Conservation (phyloP, 1,140 invertebrate genomes). For the Apis laboriosa region DNA sequence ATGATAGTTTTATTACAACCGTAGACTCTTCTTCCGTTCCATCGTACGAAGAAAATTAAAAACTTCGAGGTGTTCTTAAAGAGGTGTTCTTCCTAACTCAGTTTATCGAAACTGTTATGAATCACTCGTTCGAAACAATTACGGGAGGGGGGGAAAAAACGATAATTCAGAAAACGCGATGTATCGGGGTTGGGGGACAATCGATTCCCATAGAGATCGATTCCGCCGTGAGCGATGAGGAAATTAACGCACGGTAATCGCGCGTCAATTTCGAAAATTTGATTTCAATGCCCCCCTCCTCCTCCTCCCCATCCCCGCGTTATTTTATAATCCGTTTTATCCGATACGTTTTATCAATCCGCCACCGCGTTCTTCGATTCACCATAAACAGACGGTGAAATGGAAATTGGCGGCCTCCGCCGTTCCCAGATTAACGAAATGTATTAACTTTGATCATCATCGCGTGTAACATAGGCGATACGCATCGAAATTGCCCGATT, state of each 20-base stretch:
- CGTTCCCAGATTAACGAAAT: slow-evolving; percentile 33
- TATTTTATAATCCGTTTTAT: slow-evolving; percentile 45
- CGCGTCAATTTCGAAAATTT: slow-evolving; percentile 42
- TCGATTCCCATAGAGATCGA: slow-evolving; percentile 3
- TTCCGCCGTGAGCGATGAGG: not conserved
- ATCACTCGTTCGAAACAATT: slow-evolving; percentile 1
- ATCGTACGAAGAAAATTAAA: no score
- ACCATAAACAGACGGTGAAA: slow-evolving; percentile 34
- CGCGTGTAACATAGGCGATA: not conserved
- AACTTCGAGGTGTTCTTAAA: no score
- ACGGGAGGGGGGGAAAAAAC: not conserved
- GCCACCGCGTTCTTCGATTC: slow-evolving; percentile 26
- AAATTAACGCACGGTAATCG: slow-evolving; percentile 23
- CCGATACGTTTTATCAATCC: slow-evolving; percentile 13
- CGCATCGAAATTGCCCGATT: slow-evolving; percentile 16
- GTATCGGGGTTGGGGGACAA: not conserved
- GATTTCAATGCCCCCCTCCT: not conserved
- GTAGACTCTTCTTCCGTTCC: no score
- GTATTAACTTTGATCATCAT: slow-evolving; percentile 47
- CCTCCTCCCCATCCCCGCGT: not conserved
- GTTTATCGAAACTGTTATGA: not conserved
- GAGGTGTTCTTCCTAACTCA: no score
- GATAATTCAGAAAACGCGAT: slow-evolving; percentile 10
- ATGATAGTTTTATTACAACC: no score
- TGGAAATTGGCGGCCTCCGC: slow-evolving; percentile 33